phyloP scores from a whole-genome alignment of 1,140 invertebrate genomes.

The Drosophila grimshawi region DNA sequence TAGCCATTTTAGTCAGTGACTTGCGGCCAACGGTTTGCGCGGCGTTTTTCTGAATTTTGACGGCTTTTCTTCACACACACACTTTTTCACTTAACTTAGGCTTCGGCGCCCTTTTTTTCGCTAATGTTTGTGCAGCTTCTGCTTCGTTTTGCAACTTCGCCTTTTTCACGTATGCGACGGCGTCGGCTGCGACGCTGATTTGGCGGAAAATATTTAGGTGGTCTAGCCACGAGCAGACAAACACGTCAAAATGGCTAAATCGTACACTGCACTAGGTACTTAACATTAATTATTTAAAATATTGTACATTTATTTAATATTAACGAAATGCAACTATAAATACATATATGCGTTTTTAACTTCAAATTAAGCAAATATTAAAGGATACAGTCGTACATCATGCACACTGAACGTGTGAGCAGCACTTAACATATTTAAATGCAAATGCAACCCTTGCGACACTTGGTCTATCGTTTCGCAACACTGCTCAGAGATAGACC shows the following conservation, averaged over 20 bases:
- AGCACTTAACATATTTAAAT: not conserved
- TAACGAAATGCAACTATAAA: too few relatives aligned
- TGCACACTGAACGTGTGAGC: conserved; percentile 12
- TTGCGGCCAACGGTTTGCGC: conserved; percentile 55
- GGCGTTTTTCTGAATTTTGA: conserved; percentile 68
- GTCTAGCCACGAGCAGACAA: conserved; percentile 19
- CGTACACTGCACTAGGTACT: not conserved
- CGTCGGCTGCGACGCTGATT: conserved; percentile 62
- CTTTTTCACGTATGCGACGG: conserved; percentile 65
- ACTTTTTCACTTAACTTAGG: conserved; percentile 34
- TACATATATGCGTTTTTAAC: not conserved
- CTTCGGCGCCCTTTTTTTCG: conserved; percentile 48
- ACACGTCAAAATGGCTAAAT: conserved; percentile 31
- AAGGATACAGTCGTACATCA: not conserved
- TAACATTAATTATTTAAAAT: not conserved
- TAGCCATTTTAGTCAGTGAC: conserved; percentile 78
- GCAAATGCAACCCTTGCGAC: conserved; percentile 10
- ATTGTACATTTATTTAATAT: too few relatives aligned
- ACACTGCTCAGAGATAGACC: too few relatives aligned
- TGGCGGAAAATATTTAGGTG: conserved; percentile 65
- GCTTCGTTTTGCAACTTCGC: conserved; percentile 65
- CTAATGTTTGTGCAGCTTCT: conserved; percentile 48
- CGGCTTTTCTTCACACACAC: conserved; percentile 40
- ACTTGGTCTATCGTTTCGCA: too few relatives aligned
- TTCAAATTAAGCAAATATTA: not conserved